Evolutionary conservation across 2,113 vertebrate species (phyloP), one percentile per base, ranked within the genome.

Genomic region (Terrapene triunguis): DNA sequence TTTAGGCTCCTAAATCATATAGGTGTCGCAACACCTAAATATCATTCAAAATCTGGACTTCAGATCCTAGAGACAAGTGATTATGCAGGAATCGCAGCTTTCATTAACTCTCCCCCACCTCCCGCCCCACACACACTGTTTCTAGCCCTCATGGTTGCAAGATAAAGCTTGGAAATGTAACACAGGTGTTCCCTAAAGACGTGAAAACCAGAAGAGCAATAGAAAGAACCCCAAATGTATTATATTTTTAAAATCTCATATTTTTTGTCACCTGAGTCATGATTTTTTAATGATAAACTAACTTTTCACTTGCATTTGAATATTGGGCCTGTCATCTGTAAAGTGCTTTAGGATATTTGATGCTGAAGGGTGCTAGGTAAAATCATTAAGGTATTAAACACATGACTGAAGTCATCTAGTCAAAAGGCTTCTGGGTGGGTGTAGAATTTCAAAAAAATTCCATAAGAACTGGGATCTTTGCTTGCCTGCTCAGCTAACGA

Each of bases 361-460:
- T 80, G 53, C 72, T 95, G 38, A 93, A 93, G 32, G 53, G 3
- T 51, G 69, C 57, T 86, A 88, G 76, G 44, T 59, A 82, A 95
- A 69, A 96, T 95, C 88, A 85, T 80, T 82, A 69, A 17, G 14
- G 14, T 89, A 48, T 84, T 88, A 21, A 91, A 89, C 25, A 89
- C 2, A 22, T 24, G 17, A 42, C 21, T 54, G 12, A 92, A 82
- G 29, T 16, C 0, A 79, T 89, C 92, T 88, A 80, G 25, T 86
- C 1, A 29, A 35, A 95, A 80, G 10, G 6, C 29, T 96, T 85
- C 32, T 59, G 13, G 42, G 42, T 4, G 24, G 25, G 24, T 85
- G 76, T 92, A 59, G 8, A 91, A 32, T 88, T 95, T 78, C 29
- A 38, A 42, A 29, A 82, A n/a, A 94, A 95, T 89, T 89, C 4